Percentiles rank a stretch among this genome's conserved stretches.
Evolutionary conservation across 2,113 vertebrate genomes (phyloP).

Genomic region (Notarius lentiginosus): DNA sequence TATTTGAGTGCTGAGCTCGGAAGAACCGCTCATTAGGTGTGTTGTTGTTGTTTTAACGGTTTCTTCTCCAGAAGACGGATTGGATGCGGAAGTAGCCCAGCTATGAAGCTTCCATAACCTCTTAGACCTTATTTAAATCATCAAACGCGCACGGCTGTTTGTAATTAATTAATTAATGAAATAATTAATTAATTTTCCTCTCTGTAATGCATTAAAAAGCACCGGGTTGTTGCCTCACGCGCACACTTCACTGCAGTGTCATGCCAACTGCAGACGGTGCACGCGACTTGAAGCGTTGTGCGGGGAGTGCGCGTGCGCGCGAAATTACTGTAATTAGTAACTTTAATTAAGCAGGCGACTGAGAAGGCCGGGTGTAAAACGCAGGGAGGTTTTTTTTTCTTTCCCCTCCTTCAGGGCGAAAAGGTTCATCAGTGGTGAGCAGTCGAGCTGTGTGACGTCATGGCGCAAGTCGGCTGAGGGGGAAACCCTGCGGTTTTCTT

Average conservation of each 20-base stretch:
- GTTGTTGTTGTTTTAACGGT: background rate
- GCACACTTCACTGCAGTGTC: background rate
- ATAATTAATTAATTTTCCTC: no score
- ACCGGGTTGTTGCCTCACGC: background rate
- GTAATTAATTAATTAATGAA: background rate
- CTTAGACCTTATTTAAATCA: background rate
- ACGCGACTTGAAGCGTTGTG: background rate
- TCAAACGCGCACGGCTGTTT: background rate
- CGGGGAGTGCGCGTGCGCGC: background rate
- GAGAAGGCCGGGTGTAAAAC: background rate
- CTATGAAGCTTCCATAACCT: background rate
- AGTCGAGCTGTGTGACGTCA: conserved; percentile 51
- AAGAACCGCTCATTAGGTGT: no score
- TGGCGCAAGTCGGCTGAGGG: conserved; percentile 64
- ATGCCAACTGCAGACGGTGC: background rate
- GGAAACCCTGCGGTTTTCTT: conserved; percentile 68
- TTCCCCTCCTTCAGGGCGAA: background rate
- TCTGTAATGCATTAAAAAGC: no score
- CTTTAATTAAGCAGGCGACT: background rate
- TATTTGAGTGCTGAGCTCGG: background rate
- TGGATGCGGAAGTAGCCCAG: conserved; percentile 36
- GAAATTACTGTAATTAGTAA: conserved; percentile 8
- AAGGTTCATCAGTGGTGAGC: conserved; percentile 21
- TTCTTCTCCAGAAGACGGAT: background rate
- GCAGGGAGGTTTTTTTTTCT: conserved; percentile 29